Evolutionary conservation across 2,888 invertebrate genomes (phyloP), one percentile per base, ranked within the genome.

Genomic region (Nymphalis urticae): DNA sequence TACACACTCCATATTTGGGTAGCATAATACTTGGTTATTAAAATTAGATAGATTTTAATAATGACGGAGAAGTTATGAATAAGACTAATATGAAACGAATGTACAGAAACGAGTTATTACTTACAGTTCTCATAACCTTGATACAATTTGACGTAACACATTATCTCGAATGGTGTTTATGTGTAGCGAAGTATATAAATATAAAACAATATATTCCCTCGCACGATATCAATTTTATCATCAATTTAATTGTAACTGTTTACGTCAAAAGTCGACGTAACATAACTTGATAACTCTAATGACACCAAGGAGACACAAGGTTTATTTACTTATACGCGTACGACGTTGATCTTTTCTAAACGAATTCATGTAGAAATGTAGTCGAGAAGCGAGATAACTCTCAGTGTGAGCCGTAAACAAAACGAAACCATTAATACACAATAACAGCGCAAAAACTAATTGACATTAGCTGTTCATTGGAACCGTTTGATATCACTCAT

Each of bases 1-100:
- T 69, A 32, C 61, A 70, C 70, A 69, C 56, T 10, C 51, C 66
- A 66, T 69, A 48, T 62, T 53, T 69, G 48, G 27, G 63, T 63
- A 59, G 63, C 21, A 27, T 48, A 10, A 50, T 50, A 58, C n/a
- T 16, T 27, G n/a, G 48, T 48, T 19, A 51, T 16, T 59, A 32
- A n/a, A n/a, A 32, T 64, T 21, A 6, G 16, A 32, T 24, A 17
- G 54, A 17, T 27, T 54, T 7, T 16, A 54, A 27, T 54, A 42
- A 3, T 13, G 9, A 13, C 10, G 2, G 9, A 13, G 42, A 42
- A 42, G 13, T 13, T 0, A 42, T 13, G 42, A 42, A 13, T 13
- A 42, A 42, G 1, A 42, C 13, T 51, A 19, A 51, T 21, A 10
- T 19, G 9, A 51, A 51, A 21, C 17, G 5, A 16, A 17, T 21